phyloP scores from a whole-genome alignment of 2,113 vertebrate genomes.

The Zosterops japonicus region DNA sequence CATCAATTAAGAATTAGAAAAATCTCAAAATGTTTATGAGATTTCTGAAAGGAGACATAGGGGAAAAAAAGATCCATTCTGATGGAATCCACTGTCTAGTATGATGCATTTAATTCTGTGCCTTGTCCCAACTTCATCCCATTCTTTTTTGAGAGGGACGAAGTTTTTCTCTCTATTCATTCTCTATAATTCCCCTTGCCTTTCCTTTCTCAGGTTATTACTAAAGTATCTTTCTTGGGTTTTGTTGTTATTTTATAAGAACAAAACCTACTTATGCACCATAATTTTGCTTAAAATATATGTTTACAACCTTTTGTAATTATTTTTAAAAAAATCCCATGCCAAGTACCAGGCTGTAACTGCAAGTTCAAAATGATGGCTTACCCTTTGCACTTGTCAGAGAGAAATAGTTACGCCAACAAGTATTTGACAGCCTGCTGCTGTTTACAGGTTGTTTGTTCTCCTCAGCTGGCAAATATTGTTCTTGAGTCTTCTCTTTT shows the following conservation, averaged over 20 bases:
- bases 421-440: not conserved
- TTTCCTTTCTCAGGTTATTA: not conserved
- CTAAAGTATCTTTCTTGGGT: not conserved
- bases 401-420: not conserved
- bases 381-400: not conserved
- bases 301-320: not conserved
- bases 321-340: not conserved
- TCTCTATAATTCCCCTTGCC: accelerated
- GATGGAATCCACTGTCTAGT: not conserved
- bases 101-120: not conserved
- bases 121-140: not conserved
- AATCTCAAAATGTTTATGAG: accelerated
- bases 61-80: not conserved
- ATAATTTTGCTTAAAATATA: not conserved
- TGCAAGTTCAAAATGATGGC: not conserved
- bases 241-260: not conserved
- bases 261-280: not conserved
- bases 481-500: not conserved
- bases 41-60: not conserved
- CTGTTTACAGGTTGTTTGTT: not conserved
- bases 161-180: not conserved
- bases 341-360: not conserved
- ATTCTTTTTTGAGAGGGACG: not conserved
- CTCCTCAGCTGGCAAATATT: not conserved
- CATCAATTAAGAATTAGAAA: not conserved